Evolutionary conservation across 2,888 invertebrate genomes (phyloP).

Genomic region (Boloria euphrosyne): DNA sequence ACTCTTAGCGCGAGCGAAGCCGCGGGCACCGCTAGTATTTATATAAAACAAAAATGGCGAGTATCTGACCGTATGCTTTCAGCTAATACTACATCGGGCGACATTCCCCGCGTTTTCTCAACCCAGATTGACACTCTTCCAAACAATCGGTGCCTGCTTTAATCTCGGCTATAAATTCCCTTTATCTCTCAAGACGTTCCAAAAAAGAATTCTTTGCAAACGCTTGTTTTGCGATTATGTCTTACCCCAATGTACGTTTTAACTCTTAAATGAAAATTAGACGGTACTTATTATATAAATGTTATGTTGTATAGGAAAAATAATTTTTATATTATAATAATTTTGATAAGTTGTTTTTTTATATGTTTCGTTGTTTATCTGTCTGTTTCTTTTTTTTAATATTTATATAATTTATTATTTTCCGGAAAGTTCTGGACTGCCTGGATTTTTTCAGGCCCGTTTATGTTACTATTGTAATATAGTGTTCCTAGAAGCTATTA

Average conservation of each 20-base stretch:
- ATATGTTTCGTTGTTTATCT: not conserved
- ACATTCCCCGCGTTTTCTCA: constrained; percentile 48
- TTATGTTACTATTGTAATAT: too few species aligned
- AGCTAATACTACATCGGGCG: constrained; percentile 39
- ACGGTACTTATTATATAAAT: constrained; percentile 5
- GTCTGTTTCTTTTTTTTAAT: too few species aligned
- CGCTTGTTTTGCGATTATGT: constrained; percentile 53
- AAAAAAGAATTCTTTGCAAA: constrained; percentile 51
- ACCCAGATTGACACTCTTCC: constrained; percentile 69
- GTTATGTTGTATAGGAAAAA: not conserved
- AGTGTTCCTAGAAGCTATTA: too few species aligned
- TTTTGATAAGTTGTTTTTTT: not conserved
- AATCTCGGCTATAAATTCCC: constrained; percentile 77
- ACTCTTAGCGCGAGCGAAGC: too few species aligned
- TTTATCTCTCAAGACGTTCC: constrained; percentile 61
- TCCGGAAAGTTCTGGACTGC: too few species aligned
- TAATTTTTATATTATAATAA: not conserved
- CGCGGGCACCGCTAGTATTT: too few species aligned
- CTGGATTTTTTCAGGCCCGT: too few species aligned
- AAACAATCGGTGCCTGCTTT: constrained; percentile 66
- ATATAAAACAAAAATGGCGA: not conserved
- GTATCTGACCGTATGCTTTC: constrained; percentile 23
- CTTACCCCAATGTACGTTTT: constrained; percentile 29
- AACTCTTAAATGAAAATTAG: constrained; percentile 24
- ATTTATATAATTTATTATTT: too few species aligned